phyloP scores from a whole-genome alignment of 2,797 vertebrate species.

The Phoebastria nigripes region DNA sequence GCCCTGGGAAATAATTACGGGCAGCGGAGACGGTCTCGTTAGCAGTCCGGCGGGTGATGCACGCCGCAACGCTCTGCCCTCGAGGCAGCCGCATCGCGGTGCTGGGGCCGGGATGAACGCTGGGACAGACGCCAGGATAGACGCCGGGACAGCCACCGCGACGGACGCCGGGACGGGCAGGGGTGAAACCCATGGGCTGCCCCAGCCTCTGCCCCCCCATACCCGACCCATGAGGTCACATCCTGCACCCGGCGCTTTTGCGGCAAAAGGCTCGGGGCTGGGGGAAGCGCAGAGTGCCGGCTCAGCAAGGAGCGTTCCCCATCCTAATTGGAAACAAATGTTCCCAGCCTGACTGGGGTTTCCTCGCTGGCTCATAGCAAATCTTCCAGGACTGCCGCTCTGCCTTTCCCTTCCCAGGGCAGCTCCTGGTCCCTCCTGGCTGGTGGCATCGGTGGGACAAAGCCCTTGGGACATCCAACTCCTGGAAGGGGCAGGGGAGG shows the following conservation, averaged over 20 bases:
- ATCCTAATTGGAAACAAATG: background rate
- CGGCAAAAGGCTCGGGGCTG: background rate
- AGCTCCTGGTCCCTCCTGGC: background rate
- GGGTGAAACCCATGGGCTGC: background rate
- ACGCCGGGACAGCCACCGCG: accelerated
- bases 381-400: background rate
- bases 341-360: background rate
- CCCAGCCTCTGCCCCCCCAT: background rate
- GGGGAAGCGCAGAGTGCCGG: background rate
- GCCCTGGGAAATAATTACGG: constrained; percentile 14
- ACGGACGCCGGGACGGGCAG: accelerated
- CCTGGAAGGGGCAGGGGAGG: background rate
- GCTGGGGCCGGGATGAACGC: background rate
- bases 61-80: background rate
- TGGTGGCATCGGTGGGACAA: accelerated
- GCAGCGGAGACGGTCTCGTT: background rate
- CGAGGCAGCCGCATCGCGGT: accelerated
- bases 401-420: background rate
- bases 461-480: background rate
- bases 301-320: background rate
- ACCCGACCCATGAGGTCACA: background rate
- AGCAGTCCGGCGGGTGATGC: background rate
- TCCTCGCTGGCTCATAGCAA: background rate
- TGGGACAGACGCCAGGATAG: background rate
- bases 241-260: background rate